Evolutionary conservation across 2,888 invertebrate genomes (phyloP).

Genomic region (Iphiclides podalirius): DNA sequence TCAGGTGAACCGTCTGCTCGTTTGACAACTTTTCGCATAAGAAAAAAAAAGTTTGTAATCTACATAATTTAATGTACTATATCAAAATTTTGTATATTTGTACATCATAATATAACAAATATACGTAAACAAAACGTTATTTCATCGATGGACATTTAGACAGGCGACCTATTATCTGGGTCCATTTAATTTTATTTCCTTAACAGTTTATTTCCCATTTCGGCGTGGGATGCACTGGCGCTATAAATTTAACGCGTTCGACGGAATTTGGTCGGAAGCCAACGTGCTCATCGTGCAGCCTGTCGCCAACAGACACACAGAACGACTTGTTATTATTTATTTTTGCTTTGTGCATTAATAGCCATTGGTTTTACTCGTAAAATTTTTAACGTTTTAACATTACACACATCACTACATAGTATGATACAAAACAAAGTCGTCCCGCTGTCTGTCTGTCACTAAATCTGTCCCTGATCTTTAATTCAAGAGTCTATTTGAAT

Average conservation of each 20-base stretch:
- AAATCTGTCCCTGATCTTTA: no score
- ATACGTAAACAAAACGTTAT: background rate
- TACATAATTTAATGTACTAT: background rate
- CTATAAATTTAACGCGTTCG: conserved; percentile 7
- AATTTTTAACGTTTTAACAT: no score
- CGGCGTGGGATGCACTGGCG: background rate
- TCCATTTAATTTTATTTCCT: conserved; percentile 5
- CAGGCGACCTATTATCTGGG: background rate
- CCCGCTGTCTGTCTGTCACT: no score
- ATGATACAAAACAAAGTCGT: no score
- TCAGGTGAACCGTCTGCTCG: no score
- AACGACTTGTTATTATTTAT: background rate
- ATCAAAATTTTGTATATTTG: background rate
- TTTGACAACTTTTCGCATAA: no score
- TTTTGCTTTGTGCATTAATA: background rate
- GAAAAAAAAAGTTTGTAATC: no score
- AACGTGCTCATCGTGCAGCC: background rate
- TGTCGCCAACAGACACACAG: background rate
- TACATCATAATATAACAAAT: background rate
- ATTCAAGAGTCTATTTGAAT: no score
- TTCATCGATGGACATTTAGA: background rate
- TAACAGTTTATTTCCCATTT: conserved; percentile 9
- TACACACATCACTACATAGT: no score
- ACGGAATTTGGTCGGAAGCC: conserved; percentile 10
- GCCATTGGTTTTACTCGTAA: background rate